phyloP scores from a whole-genome alignment of 1,140 invertebrate species.

The Paralvinella palmiformis region DNA sequence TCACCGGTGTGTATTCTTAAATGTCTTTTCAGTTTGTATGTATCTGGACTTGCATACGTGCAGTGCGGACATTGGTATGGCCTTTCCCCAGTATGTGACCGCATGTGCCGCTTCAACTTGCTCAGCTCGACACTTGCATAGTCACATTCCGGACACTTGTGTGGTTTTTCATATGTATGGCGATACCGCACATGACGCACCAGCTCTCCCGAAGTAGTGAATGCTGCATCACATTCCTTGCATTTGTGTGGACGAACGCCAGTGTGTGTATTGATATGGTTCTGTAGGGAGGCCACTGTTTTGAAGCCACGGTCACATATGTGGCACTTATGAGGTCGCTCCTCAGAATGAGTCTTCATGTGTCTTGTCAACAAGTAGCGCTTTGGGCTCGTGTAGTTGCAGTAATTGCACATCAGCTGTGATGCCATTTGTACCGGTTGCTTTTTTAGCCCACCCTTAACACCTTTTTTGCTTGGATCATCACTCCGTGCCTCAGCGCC shows the following conservation, averaged over 20 bases:
- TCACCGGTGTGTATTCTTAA: conserved; percentile 92
- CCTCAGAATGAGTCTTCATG: conserved; percentile 92
- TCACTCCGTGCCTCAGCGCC: conserved; percentile 59
- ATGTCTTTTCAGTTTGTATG: conserved; percentile 90
- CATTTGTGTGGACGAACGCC: conserved; percentile 91
- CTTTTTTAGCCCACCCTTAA: conserved; percentile 64
- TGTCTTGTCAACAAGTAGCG: conserved; percentile 83
- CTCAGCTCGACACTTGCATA: conserved; percentile 91
- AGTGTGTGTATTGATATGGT: conserved; percentile 94
- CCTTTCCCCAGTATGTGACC: conserved; percentile 70
- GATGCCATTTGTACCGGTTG: conserved; percentile 62
- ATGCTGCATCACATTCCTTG: conserved; percentile 85
- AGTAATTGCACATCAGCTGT: conserved; percentile 72
- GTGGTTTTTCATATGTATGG: conserved; percentile 92
- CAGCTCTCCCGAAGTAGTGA: conserved; percentile 92
- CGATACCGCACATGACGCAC: conserved; percentile 77
- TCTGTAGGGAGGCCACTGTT: conserved; percentile 84
- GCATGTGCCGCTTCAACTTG: conserved; percentile 85
- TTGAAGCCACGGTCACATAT: conserved; percentile 94
- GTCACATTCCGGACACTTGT: conserved; percentile 89
- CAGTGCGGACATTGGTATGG: conserved; percentile 77
- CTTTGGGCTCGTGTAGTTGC: conserved; percentile 83
- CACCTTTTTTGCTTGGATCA: conserved; percentile 55
- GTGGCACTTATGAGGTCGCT: conserved; percentile 87
- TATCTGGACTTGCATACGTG: conserved; percentile 95